Conservation (phyloP, 1,140 invertebrate genomes). For the Macrobrachium nipponense region DNA sequence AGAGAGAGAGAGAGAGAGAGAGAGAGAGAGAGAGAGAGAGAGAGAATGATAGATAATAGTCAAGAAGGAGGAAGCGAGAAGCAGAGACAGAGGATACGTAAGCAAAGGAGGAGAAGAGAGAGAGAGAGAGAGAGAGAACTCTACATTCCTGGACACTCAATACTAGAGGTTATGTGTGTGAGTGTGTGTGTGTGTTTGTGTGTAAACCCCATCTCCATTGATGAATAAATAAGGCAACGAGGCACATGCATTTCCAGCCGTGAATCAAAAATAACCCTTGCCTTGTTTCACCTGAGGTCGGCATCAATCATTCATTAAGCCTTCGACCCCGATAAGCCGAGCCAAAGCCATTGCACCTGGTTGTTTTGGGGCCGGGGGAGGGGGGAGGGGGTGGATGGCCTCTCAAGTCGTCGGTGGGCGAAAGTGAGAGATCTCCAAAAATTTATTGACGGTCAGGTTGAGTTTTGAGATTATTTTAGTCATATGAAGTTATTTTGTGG, state of each 20-base stretch:
- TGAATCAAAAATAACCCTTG: constrained; percentile 20
- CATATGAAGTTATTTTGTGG: too few species aligned
- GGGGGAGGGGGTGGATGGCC: too few species aligned
- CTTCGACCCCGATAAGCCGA: too few species aligned
- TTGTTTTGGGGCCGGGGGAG: too few species aligned
- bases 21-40: background rate
- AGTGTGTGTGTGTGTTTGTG: background rate
- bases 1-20: background rate
- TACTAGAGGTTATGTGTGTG: too few species aligned
- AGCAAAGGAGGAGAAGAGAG: background rate
- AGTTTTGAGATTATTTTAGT: too few species aligned
- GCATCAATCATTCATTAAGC: background rate
- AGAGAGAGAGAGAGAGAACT: constrained; percentile 2
- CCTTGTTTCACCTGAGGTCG: background rate
- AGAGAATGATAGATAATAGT: background rate
- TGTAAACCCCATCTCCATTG: constrained; percentile 8
- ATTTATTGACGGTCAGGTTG: too few species aligned
- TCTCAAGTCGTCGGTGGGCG: too few species aligned
- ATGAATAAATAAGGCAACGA: constrained; percentile 6
- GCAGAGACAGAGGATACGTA: constrained; percentile 10
- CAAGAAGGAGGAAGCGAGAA: background rate
- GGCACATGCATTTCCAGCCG: constrained; percentile 4
- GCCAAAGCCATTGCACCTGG: too few species aligned
- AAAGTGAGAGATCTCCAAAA: too few species aligned
- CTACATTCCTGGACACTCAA: too few species aligned